phyloP scores from a whole-genome alignment of 2,797 vertebrate genomes.

The Limosa lapponica region DNA sequence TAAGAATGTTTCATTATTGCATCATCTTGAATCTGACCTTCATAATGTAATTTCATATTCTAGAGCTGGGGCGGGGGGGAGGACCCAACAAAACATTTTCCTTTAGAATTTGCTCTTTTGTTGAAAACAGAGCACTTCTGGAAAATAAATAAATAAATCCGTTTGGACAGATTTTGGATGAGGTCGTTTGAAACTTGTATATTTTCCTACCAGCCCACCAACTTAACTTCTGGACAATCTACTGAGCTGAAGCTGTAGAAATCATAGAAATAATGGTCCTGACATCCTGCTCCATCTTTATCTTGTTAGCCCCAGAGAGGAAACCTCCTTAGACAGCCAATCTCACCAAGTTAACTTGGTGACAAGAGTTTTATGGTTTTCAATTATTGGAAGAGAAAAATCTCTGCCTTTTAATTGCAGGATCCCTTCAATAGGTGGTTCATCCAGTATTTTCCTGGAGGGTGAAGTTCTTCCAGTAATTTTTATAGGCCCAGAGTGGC shows the following conservation, averaged over 20 bases:
- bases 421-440: neutral
- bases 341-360: neutral
- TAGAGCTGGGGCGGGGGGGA: fast-evolving
- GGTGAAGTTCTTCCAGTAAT: neutral
- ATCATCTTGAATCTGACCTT: neutral
- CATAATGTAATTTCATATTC: neutral
- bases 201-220: neutral
- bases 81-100: neutral
- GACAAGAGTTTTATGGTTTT: neutral
- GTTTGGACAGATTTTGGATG: neutral
- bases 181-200: neutral
- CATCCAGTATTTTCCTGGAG: neutral
- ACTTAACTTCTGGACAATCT: neutral
- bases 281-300: neutral
- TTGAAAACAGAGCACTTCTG: neutral
- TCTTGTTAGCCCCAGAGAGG: neutral
- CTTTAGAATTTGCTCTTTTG: neutral
- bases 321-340: neutral
- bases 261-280: neutral
- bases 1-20: neutral
- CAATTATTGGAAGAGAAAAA: neutral
- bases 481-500: neutral
- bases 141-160: neutral
- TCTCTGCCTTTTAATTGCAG: neutral
- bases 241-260: neutral